Evolutionary conservation across 2,797 vertebrate genomes (phyloP).

Genomic region (Synaphobranchus kaupii): DNA sequence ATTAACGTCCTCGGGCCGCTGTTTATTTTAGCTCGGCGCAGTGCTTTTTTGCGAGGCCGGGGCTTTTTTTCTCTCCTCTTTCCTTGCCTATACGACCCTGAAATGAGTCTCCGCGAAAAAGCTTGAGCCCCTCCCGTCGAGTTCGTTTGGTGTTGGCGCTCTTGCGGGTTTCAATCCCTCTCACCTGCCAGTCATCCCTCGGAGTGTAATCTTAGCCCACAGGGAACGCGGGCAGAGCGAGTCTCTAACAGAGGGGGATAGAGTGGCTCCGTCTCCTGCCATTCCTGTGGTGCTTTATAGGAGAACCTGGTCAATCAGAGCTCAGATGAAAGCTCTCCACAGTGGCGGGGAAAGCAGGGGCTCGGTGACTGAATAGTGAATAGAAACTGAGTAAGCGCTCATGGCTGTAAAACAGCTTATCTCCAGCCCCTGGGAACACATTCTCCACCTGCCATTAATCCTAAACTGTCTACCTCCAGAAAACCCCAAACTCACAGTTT

Average conservation of each 20-base stretch:
- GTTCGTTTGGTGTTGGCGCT: background rate
- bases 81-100: background rate
- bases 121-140: constrained; percentile 8
- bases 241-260: background rate
- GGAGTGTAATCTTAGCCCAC: constrained; percentile 4
- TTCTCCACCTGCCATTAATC: background rate
- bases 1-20: constrained; percentile 28
- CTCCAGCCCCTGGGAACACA: background rate
- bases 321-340: background rate
- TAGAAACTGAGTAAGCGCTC: background rate
- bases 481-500: background rate
- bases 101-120: constrained; percentile 19
- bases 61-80: constrained; percentile 16
- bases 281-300: background rate
- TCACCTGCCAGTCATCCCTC: constrained; percentile 6
- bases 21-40: constrained; percentile 22
- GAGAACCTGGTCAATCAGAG: background rate
- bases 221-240: background rate
- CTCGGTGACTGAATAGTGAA: background rate
- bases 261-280: background rate
- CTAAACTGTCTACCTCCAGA: background rate
- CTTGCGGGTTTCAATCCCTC: background rate
- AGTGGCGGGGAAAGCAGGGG: background rate
- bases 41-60: background rate
- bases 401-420: background rate